Percentiles rank a stretch among this genome's conserved stretches.
These are phyloP conservation scores for Chaitophorus viminalis DNA, from an alignment of 2,888 invertebrate species.

Conservation along the genomic window DNA sequence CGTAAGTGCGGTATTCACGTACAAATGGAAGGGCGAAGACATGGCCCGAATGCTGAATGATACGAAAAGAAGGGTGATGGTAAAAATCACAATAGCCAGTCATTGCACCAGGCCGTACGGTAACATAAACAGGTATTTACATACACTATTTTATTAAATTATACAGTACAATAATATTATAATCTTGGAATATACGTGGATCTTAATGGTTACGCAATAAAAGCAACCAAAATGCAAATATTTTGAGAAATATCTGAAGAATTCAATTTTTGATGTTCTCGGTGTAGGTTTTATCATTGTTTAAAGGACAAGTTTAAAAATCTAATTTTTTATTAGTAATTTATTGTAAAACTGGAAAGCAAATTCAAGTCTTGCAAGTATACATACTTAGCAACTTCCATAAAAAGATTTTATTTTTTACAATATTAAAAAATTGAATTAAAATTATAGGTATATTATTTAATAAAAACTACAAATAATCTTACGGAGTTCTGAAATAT, in stretches of 20 bases:
- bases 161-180: not conserved
- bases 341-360: not conserved
- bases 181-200: not conserved
- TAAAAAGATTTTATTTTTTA: too few relatives aligned
- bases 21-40: slow-evolving; percentile 81
- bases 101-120: slow-evolving; percentile 72
- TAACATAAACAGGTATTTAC: slow-evolving; percentile 78
- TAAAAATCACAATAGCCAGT: slow-evolving; percentile 77
- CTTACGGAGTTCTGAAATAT: too few relatives aligned
- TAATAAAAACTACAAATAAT: too few relatives aligned
- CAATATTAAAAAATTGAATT: too few relatives aligned
- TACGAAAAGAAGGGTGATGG: slow-evolving; percentile 74
- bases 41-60: slow-evolving; percentile 77
- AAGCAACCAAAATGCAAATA: not conserved
- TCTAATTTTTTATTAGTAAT: not conserved
- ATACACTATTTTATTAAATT: slow-evolving; percentile 25
- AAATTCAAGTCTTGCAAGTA: too few relatives aligned
- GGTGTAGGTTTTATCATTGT: too few relatives aligned
- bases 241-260: too few relatives aligned
- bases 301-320: too few relatives aligned
- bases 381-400: too few relatives aligned
- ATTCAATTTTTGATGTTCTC: too few relatives aligned
- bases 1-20: slow-evolving; percentile 84
- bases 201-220: not conserved
- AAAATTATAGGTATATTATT: too few relatives aligned